Percentiles rank a stretch among this genome's conserved stretches.
These are phyloP conservation scores for Cepaea hortensis DNA, from an alignment of 2,888 invertebrate species.

Conservation along the genomic window DNA sequence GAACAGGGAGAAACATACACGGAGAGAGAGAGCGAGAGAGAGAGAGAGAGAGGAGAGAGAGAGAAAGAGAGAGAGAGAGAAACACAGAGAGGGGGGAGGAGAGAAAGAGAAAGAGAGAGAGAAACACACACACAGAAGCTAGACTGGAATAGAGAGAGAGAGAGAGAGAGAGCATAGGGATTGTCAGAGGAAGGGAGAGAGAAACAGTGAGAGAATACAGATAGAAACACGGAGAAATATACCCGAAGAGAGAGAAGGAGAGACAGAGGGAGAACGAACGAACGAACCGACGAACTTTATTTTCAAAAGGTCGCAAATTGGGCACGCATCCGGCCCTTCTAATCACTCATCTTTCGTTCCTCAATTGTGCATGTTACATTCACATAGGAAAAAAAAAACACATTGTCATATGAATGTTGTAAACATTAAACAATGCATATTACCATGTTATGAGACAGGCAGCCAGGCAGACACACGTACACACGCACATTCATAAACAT, in stretches of 20 bases:
- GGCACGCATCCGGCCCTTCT: too few species aligned
- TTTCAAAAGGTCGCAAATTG: too few species aligned
- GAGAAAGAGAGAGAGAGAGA: neutral
- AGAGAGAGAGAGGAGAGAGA: slow-evolving; percentile 50
- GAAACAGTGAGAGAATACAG: neutral
- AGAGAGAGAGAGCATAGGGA: slow-evolving; percentile 41
- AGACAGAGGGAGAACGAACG: too few species aligned
- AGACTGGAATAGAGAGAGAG: slow-evolving; percentile 64
- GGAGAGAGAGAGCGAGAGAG: neutral
- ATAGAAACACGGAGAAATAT: neutral
- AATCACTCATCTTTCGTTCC: too few species aligned
- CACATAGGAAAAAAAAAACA: too few species aligned
- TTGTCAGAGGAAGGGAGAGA: neutral
- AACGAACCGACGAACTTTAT: too few species aligned
- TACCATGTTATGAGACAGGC: too few species aligned
- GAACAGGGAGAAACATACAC: neutral
- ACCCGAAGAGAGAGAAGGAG: neutral
- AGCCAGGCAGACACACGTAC: too few species aligned
- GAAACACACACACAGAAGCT: slow-evolving; percentile 60
- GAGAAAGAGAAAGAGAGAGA: neutral
- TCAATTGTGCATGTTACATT: too few species aligned
- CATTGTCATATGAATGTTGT: too few species aligned
- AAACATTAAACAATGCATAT: too few species aligned
- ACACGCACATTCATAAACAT: too few species aligned
- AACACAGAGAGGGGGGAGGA: neutral